Percentiles rank a stretch among this genome's conserved stretches.
phyloP scores from a whole-genome alignment of 2,888 invertebrate species.

The Megastigmus dorsalis region DNA sequence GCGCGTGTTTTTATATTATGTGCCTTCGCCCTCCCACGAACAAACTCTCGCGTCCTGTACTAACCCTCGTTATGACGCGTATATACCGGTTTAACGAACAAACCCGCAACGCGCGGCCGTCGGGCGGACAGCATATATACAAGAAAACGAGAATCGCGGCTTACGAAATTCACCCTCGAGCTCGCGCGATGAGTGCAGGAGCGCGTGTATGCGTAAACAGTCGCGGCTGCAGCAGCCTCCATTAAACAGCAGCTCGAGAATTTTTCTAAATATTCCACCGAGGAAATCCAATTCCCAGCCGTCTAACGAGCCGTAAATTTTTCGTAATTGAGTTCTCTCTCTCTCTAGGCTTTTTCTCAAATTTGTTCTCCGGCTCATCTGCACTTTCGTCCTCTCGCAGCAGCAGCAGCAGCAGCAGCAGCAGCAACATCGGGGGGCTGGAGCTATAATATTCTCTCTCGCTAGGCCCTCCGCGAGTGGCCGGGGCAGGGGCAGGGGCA shows the following conservation, averaged over 20 bases:
- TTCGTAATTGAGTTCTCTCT: slow-evolving; percentile 56
- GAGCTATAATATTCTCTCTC: too few species aligned
- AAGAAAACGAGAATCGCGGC: neutral
- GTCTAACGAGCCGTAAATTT: slow-evolving; percentile 54
- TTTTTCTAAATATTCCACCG: slow-evolving; percentile 49
- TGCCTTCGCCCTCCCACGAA: neutral
- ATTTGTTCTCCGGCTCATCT: slow-evolving; percentile 32
- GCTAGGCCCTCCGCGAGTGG: slow-evolving; percentile 25
- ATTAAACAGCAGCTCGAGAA: neutral
- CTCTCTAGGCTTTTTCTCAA: slow-evolving; percentile 47
- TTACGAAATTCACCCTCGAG: neutral
- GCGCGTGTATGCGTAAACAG: too few species aligned
- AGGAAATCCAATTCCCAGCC: slow-evolving; percentile 42
- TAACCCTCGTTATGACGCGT: slow-evolving; percentile 4
- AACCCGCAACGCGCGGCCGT: too few species aligned
- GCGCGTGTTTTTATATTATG: neutral
- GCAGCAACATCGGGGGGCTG: too few species aligned
- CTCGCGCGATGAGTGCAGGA: neutral
- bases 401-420: too few species aligned
- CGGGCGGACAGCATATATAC: slow-evolving; percentile 1
- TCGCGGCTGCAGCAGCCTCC: too few species aligned
- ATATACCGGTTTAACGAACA: too few species aligned
- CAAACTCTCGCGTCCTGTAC: too few species aligned
- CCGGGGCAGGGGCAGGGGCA: slow-evolving; percentile 44
- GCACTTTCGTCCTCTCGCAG: slow-evolving; percentile 49